phyloP scores from a whole-genome alignment of 2,797 vertebrate genomes.

The Oryzias sinensis region DNA sequence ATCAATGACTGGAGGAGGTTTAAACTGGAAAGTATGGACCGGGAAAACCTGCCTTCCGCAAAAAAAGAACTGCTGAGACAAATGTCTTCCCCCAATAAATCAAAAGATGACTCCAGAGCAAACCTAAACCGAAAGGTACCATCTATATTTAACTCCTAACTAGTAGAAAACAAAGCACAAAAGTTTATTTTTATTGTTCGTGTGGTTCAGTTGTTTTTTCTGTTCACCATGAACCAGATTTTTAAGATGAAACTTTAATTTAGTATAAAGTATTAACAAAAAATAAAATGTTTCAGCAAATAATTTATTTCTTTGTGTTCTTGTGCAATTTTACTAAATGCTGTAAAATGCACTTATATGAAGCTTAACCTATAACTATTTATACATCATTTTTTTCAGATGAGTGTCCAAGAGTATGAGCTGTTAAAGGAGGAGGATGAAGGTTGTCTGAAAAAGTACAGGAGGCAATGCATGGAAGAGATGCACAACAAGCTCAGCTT shows the following conservation, averaged over 20 bases:
- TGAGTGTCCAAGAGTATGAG: slow-evolving; percentile 96
- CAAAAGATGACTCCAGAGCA: slow-evolving; percentile 78
- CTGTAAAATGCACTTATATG: too few species aligned
- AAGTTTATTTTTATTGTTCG: too few species aligned
- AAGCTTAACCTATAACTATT: neutral
- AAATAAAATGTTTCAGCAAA: too few species aligned
- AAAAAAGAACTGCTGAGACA: slow-evolving; percentile 93
- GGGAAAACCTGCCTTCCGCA: slow-evolving; percentile 78
- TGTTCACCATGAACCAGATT: too few species aligned
- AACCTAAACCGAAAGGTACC: slow-evolving; percentile 88
- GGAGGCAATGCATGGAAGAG: slow-evolving; percentile 93
- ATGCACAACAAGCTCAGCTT: slow-evolving; percentile 97
- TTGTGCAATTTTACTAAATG: too few species aligned
- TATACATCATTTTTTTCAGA: slow-evolving; percentile 71
- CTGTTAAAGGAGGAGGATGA: slow-evolving; percentile 92
- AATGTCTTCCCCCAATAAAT: slow-evolving; percentile 87
- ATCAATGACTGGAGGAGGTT: slow-evolving; percentile 98
- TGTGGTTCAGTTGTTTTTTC: too few species aligned
- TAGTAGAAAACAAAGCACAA: neutral
- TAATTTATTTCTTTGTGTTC: too few species aligned
- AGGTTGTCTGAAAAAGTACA: slow-evolving; percentile 88
- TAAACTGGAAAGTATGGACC: slow-evolving; percentile 92
- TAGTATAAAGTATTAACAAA: too few species aligned
- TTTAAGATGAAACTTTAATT: too few species aligned
- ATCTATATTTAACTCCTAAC: neutral